phyloP scores from a whole-genome alignment of 2,888 invertebrate species.

The Ctena decussata region DNA sequence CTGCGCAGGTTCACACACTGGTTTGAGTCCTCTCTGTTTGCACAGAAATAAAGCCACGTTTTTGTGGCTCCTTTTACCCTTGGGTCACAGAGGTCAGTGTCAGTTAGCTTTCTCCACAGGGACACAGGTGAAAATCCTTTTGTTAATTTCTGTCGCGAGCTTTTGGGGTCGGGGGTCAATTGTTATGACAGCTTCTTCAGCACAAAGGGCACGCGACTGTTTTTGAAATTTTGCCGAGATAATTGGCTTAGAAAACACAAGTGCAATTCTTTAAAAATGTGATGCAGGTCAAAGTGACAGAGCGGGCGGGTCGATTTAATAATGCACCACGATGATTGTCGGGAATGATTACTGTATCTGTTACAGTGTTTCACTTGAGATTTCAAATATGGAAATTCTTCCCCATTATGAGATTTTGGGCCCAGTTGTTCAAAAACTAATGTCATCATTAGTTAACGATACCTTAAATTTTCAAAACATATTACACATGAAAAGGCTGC shows the following conservation, averaged over 20 bases:
- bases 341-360: background rate
- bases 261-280: background rate
- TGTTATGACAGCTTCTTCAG: constrained; percentile 58
- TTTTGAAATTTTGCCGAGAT: constrained; percentile 55
- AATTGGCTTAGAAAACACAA: constrained; percentile 65
- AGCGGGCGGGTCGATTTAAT: background rate
- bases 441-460: no score
- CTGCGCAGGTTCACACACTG: no score
- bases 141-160: constrained; percentile 13
- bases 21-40: no score
- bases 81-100: background rate
- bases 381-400: constrained; percentile 13
- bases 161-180: constrained; percentile 55
- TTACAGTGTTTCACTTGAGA: background rate
- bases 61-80: no score
- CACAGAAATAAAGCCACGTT: no score
- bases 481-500: no score
- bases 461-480: no score
- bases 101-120: background rate
- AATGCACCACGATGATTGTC: background rate
- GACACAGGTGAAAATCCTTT: constrained; percentile 12
- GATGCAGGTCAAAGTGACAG: background rate
- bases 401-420: no score
- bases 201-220: constrained; percentile 69
- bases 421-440: no score